Conservation (phyloP, 37 sponge, comb jelly and placozoan species). For the Ephydatia muelleri region DNA sequence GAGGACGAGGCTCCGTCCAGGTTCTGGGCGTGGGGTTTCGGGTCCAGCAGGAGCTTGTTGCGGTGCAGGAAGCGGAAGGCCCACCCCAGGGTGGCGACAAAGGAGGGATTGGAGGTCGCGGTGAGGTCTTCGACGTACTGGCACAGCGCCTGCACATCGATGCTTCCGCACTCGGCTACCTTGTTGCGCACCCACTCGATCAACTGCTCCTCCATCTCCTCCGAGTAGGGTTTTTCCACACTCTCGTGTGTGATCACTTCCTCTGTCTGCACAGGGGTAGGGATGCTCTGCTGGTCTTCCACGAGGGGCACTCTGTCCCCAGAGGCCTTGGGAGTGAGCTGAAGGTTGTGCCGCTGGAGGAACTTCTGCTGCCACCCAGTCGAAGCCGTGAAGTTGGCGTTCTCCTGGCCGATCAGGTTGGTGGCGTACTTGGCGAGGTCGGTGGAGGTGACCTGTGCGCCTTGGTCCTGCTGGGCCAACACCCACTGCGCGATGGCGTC, state of each 20-base stretch:
- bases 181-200: conserved; percentile 54
- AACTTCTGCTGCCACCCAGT: conserved; percentile 78
- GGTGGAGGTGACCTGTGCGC: conserved; percentile 33
- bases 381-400: conserved; percentile 72
- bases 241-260: conserved; percentile 57
- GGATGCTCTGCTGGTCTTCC: conserved; percentile 44
- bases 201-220: conserved; percentile 46
- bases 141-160: conserved; percentile 46
- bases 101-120: conserved; percentile 19
- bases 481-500: conserved; percentile 79
- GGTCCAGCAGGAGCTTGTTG: conserved; percentile 62
- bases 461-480: conserved; percentile 40
- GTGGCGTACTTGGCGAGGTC: conserved; percentile 66
- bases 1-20: conserved; percentile 9
- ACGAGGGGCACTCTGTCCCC: background rate
- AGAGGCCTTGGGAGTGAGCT: conserved; percentile 35
- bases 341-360: conserved; percentile 62
- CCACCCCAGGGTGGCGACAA: conserved; percentile 75
- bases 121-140: conserved; percentile 49
- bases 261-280: conserved; percentile 56
- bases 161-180: conserved; percentile 35
- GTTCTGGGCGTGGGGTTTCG: conserved; percentile 48
- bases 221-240: conserved; percentile 26
- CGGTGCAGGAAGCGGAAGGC: conserved; percentile 66
- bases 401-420: conserved; percentile 53